Evolutionary conservation across 1,140 invertebrate species (phyloP).

Genomic region (Conus ventricosus): DNA sequence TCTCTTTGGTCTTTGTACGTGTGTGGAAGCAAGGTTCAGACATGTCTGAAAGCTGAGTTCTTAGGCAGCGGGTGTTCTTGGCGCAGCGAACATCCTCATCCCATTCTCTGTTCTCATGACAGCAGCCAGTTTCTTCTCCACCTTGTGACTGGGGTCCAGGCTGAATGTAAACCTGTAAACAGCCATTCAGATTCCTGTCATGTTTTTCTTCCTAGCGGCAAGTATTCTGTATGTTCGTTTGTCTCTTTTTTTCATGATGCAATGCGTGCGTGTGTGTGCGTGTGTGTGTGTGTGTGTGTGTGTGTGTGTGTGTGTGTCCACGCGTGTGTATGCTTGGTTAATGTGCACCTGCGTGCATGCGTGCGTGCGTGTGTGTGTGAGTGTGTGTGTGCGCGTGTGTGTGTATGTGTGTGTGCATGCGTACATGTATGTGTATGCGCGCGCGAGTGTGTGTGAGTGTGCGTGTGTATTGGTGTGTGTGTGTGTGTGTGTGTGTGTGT

Average conservation of each 20-base stretch:
- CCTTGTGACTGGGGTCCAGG: slow-evolving; percentile 46
- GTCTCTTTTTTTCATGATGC: too few relatives aligned
- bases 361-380: not conserved
- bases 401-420: not conserved
- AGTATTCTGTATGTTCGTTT: too few relatives aligned
- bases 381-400: not conserved
- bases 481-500: too few relatives aligned
- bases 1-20: too few relatives aligned
- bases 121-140: slow-evolving; percentile 47
- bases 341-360: not conserved
- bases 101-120: slow-evolving; percentile 52
- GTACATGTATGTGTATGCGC: not conserved
- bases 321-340: not conserved
- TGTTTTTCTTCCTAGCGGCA: too few relatives aligned
- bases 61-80: not conserved
- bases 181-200: not conserved
- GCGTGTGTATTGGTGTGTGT: too few relatives aligned
- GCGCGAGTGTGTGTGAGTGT: too few relatives aligned
- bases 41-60: not conserved
- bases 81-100: slow-evolving; percentile 37
- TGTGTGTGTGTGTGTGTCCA: too few relatives aligned
- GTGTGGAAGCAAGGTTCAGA: too few relatives aligned
- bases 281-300: too few relatives aligned
- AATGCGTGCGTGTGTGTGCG: too few relatives aligned
- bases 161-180: slow-evolving; percentile 49